phyloP scores from a whole-genome alignment of 2,113 vertebrate species.

The Smithornis capensis region DNA sequence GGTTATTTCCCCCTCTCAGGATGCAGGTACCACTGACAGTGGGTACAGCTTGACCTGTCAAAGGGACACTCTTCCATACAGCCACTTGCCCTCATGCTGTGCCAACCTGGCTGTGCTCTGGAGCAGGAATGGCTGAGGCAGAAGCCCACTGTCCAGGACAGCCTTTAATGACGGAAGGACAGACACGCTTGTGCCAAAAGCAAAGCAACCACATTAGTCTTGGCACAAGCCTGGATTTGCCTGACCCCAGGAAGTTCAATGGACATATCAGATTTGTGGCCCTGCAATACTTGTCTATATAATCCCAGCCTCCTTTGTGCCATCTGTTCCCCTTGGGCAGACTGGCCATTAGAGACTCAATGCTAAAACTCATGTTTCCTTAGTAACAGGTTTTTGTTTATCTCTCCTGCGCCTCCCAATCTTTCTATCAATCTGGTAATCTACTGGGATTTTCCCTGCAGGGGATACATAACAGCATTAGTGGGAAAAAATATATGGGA shows the following conservation, averaged over 20 bases:
- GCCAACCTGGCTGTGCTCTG: not conserved
- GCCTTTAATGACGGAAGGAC: not conserved
- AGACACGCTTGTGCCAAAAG: not conserved
- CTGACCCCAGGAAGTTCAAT: constrained; percentile 17
- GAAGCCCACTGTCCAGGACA: not conserved
- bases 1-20: not conserved
- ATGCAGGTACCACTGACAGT: not conserved
- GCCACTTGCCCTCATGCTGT: not conserved
- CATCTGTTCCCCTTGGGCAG: constrained; percentile 52
- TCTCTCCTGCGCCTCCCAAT: not conserved
- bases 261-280: constrained; percentile 1
- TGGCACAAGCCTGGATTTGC: constrained; percentile 2
- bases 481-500: not conserved
- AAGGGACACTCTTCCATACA: not conserved
- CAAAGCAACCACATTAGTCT: not conserved
- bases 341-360: constrained; percentile 13
- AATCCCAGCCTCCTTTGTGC: constrained; percentile 40
- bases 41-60: not conserved
- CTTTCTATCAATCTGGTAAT: constrained; percentile 41
- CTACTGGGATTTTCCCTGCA: constrained; percentile 40
- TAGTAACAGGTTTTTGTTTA: constrained; percentile 52
- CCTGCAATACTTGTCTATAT: not conserved
- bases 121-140: not conserved
- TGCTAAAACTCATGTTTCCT: constrained; percentile 9
- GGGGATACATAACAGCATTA: not conserved